These are phyloP conservation scores for Armadillidium nasatum DNA, from an alignment of 1,140 invertebrate species.

Conservation along the genomic window DNA sequence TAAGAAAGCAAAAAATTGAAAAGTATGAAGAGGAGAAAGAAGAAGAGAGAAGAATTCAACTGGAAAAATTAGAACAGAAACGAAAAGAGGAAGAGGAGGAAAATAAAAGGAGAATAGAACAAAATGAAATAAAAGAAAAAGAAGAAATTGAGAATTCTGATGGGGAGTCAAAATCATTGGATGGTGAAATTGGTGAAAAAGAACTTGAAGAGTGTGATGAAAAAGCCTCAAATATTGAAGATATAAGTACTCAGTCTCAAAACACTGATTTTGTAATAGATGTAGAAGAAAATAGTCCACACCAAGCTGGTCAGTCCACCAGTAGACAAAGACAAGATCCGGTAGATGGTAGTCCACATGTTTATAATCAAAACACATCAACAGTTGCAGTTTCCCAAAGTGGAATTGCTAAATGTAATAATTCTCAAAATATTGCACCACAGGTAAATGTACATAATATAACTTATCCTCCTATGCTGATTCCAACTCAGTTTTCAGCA, in stretches of 20 bases:
- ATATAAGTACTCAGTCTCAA: background rate
- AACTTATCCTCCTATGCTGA: conserved; percentile 29
- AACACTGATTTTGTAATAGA: background rate
- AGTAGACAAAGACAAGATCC: too few relatives aligned
- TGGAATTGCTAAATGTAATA: background rate
- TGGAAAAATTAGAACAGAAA: conserved; percentile 28
- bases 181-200: background rate
- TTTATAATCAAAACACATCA: conserved; percentile 1
- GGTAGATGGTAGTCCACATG: too few relatives aligned
- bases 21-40: conserved; percentile 36
- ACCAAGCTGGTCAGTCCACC: background rate
- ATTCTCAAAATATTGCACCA: background rate
- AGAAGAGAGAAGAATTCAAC: conserved; percentile 31
- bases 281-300: conserved; percentile 2
- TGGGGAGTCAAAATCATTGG: background rate
- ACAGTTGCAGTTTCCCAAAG: background rate
- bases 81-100: conserved; percentile 27
- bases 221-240: background rate
- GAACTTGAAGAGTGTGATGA: background rate
- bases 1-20: conserved; percentile 9
- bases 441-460: conserved; percentile 8
- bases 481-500: conserved; percentile 29
- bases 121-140: conserved; percentile 30
- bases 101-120: conserved; percentile 30
- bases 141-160: conserved; percentile 27